Conservation (phyloP, 2,888 invertebrate species). For the Lottia gigantea region DNA sequence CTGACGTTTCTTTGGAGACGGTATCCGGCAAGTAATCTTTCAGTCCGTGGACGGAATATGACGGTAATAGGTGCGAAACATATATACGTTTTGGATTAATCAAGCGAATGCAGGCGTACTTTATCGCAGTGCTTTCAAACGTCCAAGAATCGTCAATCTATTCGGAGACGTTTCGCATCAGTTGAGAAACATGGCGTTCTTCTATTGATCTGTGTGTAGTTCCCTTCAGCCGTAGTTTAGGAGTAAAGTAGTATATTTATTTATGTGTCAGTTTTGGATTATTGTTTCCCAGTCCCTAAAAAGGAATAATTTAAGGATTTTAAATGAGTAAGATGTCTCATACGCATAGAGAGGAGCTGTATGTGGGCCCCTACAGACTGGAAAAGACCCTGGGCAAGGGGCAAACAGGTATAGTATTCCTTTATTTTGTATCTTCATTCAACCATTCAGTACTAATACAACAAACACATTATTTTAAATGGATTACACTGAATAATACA, state of each 20-base stretch:
- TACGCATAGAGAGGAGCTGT: conserved; percentile 72
- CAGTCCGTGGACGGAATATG: no score
- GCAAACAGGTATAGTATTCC: conserved; percentile 85
- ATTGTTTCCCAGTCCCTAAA: not conserved
- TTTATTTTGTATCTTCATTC: no score
- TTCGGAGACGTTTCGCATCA: conserved; percentile 8
- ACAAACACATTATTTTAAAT: no score
- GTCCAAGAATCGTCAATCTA: not conserved
- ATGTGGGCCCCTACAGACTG: conserved; percentile 97
- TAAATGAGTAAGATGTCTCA: conserved; percentile 34
- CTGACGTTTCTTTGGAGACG: conserved; percentile 10
- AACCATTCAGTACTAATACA: no score
- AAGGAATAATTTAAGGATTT: not conserved
- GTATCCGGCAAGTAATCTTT: not conserved
- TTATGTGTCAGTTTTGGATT: not conserved
- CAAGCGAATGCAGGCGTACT: no score
- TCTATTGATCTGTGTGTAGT: not conserved
- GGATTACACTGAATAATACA: no score
- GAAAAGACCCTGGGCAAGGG: conserved; percentile 99
- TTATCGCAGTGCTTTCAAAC: no score
- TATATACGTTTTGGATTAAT: not conserved
- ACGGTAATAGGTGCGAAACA: no score
- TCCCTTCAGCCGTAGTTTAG: not conserved
- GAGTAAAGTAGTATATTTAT: not conserved
- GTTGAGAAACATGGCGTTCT: conserved; percentile 6